Evolutionary conservation across 2,797 vertebrate species (phyloP).

Genomic region (Sebastes ruberrimus): DNA sequence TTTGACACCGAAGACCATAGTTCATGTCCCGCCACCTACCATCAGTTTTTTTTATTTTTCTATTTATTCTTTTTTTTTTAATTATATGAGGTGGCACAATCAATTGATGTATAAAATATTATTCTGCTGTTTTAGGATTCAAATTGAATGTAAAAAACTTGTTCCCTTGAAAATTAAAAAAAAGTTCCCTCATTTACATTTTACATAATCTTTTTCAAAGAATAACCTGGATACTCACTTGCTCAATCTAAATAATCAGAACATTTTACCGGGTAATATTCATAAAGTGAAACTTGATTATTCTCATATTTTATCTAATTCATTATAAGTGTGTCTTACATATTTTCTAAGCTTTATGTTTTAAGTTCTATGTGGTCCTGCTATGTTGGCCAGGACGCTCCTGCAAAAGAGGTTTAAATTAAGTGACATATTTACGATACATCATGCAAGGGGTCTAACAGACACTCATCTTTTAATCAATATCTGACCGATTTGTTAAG

Average conservation of each 20-base stretch:
- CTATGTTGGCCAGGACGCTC: not conserved
- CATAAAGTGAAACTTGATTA: not conserved
- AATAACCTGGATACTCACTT: too few species aligned
- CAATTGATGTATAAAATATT: not conserved
- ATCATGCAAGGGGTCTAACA: not conserved
- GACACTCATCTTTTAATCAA: not conserved
- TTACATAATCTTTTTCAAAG: not conserved
- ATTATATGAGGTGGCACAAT: not conserved
- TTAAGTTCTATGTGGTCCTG: not conserved
- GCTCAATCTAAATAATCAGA: too few species aligned
- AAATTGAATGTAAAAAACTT: not conserved
- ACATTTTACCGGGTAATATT: not conserved
- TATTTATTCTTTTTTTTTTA: accelerated
- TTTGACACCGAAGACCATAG: not conserved
- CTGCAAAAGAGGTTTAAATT: not conserved
- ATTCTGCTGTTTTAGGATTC: not conserved
- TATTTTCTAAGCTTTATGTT: not conserved
- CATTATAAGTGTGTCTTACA: not conserved
- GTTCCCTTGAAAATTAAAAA: not conserved
- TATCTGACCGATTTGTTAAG: too few species aligned
- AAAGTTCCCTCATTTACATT: not conserved
- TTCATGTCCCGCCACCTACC: not conserved
- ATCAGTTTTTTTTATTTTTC: not conserved
- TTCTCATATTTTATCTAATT: not conserved
- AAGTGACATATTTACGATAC: not conserved